These are phyloP conservation scores for Danionella cerebrum DNA, from an alignment of 2,113 vertebrate species.

Conservation along the genomic window DNA sequence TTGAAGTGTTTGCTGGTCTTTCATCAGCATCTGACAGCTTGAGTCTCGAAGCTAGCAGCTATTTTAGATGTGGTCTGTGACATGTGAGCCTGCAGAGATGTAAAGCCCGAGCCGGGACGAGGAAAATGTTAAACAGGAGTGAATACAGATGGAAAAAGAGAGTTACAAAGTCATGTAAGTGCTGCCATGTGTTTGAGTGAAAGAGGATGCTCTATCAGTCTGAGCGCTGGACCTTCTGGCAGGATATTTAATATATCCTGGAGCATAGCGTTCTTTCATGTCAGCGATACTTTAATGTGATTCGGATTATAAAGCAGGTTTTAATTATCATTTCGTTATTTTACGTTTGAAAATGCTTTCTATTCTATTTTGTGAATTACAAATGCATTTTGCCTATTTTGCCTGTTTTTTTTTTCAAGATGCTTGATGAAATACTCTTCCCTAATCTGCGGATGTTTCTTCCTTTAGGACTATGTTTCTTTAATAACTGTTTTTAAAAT, in stretches of 20 bases:
- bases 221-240: constrained; percentile 7
- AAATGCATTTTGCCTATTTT: too few species aligned
- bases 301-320: too few species aligned
- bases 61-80: constrained; percentile 30
- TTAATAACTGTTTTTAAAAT: too few species aligned
- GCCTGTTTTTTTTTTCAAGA: too few species aligned
- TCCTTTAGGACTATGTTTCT: too few species aligned
- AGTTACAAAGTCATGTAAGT: constrained; percentile 39
- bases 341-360: too few species aligned
- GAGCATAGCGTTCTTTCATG: neutral
- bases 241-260: neutral
- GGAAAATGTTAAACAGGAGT: constrained; percentile 38
- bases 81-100: constrained; percentile 14
- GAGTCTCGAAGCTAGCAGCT: neutral
- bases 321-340: too few species aligned
- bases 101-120: constrained; percentile 22
- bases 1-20: constrained; percentile 25
- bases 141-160: constrained; percentile 48
- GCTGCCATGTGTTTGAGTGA: constrained; percentile 57
- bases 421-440: too few species aligned
- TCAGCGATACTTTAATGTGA: neutral
- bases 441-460: too few species aligned
- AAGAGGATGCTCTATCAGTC: constrained; percentile 4
- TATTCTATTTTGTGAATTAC: too few species aligned
- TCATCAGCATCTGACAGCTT: constrained; percentile 27